A percentile compares a stretch with the other conserved stretches of the same genome.
These are phyloP conservation scores for Julus scandinavius DNA, from an alignment of 2,888 invertebrate genomes.

Conservation along the genomic window DNA sequence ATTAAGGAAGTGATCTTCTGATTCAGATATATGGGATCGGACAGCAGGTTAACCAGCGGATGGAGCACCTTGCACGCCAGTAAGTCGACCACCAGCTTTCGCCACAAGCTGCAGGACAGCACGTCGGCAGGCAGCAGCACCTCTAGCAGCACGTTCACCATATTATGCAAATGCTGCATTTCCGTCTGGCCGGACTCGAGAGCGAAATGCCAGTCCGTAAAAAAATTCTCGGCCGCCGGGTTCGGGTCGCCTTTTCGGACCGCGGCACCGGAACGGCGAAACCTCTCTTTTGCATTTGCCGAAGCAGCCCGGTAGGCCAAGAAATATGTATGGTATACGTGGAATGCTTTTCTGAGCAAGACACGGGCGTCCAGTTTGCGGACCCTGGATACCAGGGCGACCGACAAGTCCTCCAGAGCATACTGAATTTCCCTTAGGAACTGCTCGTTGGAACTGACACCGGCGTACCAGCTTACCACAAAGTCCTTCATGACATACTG, in stretches of 20 bases:
- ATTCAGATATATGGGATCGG: constrained; percentile 60
- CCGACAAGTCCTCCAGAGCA: constrained; percentile 57
- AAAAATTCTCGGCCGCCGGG: constrained; percentile 47
- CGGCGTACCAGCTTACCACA: constrained; percentile 56
- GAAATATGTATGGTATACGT: constrained; percentile 56
- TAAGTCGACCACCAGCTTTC: constrained; percentile 54
- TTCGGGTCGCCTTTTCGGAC: not conserved
- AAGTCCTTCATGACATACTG: constrained; percentile 57
- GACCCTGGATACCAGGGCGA: constrained; percentile 56
- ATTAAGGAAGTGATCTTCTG: constrained; percentile 56
- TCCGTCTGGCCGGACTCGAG: constrained; percentile 52
- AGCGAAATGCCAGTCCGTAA: constrained; percentile 55
- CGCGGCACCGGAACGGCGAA: not conserved
- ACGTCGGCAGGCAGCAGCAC: constrained; percentile 57
- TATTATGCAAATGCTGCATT: constrained; percentile 54
- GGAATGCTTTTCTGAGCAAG: constrained; percentile 51
- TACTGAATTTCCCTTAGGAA: constrained; percentile 57
- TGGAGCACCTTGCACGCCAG: constrained; percentile 58
- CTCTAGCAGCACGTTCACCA: constrained; percentile 57
- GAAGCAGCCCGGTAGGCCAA: constrained; percentile 45
- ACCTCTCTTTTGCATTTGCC: not conserved
- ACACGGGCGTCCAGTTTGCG: constrained; percentile 53
- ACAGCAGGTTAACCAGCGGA: constrained; percentile 59
- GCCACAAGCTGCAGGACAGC: constrained; percentile 51
- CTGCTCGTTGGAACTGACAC: constrained; percentile 56